Evolutionary conservation across 2,888 invertebrate genomes (phyloP), one percentile per base, ranked within the genome.

Genomic region (Homarus gammarus): DNA sequence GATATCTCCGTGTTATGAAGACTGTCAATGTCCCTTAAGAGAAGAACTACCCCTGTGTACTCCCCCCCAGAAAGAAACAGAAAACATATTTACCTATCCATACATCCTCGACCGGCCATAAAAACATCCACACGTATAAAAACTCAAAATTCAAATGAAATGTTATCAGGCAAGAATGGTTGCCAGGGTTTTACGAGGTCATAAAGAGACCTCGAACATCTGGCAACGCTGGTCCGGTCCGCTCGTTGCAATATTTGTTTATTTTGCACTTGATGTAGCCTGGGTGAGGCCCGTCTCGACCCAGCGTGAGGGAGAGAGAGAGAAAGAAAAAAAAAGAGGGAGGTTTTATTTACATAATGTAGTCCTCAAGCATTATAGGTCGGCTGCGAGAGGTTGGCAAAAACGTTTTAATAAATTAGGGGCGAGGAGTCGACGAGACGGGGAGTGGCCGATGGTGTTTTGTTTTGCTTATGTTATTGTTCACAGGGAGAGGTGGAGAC

Each of bases 111-210:
- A 15, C 38, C 40, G 15, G 44, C 44, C 75, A 36, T 81, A 81
- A 81, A n/a, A 83, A 84, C 75, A 84, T 38, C 61, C 75, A 61
- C 44, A 61, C 75, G 68, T 84, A 75, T 84, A 61, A 75, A 84
- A 83, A 73, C 18, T 56, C 64, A 38, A 84, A 84, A 84, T 84
- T 84, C 84, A 75, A 75, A 84, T 84, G 84, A 84, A 84, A 84
- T 84, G 84, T 84, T 84, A 75, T 75, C 75, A 73, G 84, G 44
- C 56, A 56, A 36, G 84, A 84, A 84, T 84, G 75, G 75, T 84
- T 75, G 84, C 36, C 75, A 75, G 44, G n/a, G 61, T n/a, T 84
- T 84, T 84, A 84, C 84, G 84, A 84, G 56, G 84, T 44, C 84
- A 84, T 84, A 84, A 84, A 84, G 61, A 75, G 84, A 56, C 84